Evolutionary conservation across 2,797 vertebrate species (phyloP).

Genomic region (Malacoraja senta): DNA sequence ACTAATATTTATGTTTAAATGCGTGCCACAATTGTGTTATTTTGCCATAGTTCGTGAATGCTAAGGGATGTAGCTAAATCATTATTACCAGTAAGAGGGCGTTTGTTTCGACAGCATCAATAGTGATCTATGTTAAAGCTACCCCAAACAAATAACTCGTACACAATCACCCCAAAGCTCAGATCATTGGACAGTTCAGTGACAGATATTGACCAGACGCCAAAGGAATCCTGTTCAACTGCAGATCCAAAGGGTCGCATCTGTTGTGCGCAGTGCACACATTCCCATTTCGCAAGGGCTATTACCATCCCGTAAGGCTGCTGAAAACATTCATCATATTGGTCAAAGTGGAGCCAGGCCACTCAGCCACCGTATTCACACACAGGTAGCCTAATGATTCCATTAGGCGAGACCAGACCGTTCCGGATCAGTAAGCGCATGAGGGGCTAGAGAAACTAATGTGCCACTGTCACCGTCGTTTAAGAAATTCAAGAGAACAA

Average conservation of each 20-base stretch:
- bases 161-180: slow-evolving; percentile 41
- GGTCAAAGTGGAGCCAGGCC: slow-evolving; percentile 56
- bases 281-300: slow-evolving; percentile 50
- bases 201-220: slow-evolving; percentile 64
- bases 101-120: not conserved
- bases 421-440: slow-evolving; percentile 50
- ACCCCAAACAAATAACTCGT: slow-evolving; percentile 38
- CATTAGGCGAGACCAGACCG: slow-evolving; percentile 47
- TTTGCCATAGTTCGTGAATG: not conserved
- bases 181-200: slow-evolving; percentile 45
- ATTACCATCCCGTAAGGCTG: slow-evolving; percentile 59
- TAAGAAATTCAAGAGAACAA: not conserved
- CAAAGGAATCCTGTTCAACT: slow-evolving; percentile 57
- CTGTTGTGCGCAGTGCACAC: slow-evolving; percentile 42
- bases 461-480: slow-evolving; percentile 5
- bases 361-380: slow-evolving; percentile 53
- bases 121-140: slow-evolving; percentile 32
- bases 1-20: slow-evolving; percentile 36
- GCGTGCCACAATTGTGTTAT: not conserved
- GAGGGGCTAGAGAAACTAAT: slow-evolving; percentile 45
- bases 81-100: not conserved
- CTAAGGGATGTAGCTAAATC: not conserved
- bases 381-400: slow-evolving; percentile 47
- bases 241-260: slow-evolving; percentile 44
- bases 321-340: slow-evolving; percentile 56